Evolutionary conservation across 1,140 invertebrate genomes (phyloP).

Genomic region (Yoshiicerus persimilis): DNA sequence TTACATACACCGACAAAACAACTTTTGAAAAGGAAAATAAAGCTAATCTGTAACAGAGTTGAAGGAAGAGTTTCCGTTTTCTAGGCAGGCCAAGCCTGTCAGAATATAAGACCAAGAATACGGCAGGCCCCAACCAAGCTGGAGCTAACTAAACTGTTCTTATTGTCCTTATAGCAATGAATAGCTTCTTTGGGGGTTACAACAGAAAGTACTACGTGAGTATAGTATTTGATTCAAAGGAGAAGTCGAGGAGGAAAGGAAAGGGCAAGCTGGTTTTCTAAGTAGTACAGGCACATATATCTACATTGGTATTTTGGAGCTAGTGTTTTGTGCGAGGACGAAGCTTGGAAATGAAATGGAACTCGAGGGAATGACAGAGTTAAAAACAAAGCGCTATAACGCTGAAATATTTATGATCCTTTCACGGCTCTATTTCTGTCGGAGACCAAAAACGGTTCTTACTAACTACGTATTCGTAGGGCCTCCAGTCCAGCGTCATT

Average conservation of each 20-base stretch:
- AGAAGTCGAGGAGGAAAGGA: neutral
- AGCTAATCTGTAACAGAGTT: neutral
- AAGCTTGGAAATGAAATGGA: neutral
- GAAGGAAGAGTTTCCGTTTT: neutral
- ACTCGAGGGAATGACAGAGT: constrained; percentile 19
- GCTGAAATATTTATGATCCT: constrained; percentile 22
- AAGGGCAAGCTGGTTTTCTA: neutral
- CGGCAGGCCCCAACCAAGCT: neutral
- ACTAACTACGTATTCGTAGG: neutral
- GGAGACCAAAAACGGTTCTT: neutral
- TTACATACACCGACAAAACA: neutral
- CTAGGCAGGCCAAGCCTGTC: neutral
- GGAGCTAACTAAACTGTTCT: neutral
- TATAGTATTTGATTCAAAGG: neutral
- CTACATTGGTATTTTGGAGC: neutral
- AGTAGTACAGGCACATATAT: neutral
- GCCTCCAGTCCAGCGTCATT: neutral
- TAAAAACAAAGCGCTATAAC: constrained; percentile 23
- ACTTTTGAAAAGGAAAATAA: neutral
- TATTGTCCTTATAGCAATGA: neutral
- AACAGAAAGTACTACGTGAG: neutral
- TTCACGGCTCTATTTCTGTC: constrained; percentile 5
- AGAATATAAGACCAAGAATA: neutral
- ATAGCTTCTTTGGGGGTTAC: neutral
- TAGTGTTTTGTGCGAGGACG: neutral